Conservation (phyloP, 2,888 invertebrate species). For the Agriopis marginaria region DNA sequence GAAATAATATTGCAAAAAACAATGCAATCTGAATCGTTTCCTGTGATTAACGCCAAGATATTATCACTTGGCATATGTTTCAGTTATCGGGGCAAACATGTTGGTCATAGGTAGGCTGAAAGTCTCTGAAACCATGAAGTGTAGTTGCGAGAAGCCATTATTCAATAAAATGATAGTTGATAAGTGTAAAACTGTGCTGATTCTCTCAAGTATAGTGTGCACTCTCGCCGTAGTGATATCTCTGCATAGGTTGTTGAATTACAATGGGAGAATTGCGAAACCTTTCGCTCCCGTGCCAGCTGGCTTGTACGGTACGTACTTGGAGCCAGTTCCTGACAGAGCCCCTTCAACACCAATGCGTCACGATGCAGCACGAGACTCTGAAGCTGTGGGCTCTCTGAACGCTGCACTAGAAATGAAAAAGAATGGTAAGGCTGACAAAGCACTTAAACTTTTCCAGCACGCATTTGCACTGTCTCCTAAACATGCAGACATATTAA, state of each 20-base stretch:
- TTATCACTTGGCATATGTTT: conserved; percentile 60
- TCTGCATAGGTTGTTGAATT: conserved; percentile 72
- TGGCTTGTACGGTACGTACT: conserved; percentile 74
- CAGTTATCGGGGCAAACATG: conserved; percentile 63
- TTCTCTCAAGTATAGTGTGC: conserved; percentile 78
- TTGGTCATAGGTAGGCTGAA: conserved; percentile 74
- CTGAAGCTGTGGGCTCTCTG: conserved; percentile 94
- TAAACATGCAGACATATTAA: conserved; percentile 95
- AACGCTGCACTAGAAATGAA: conserved; percentile 95
- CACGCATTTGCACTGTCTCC: conserved; percentile 97
- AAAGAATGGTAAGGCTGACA: conserved; percentile 92
- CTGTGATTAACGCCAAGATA: conserved; percentile 59
- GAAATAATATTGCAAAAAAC: conserved; percentile 67
- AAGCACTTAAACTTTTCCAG: conserved; percentile 94
- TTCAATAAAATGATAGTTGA: conserved; percentile 76
- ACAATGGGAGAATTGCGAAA: conserved; percentile 71
- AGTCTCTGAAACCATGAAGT: conserved; percentile 71
- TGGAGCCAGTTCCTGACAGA: conserved; percentile 67
- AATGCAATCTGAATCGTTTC: conserved; percentile 72
- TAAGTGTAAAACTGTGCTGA: conserved; percentile 76
- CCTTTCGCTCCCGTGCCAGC: conserved; percentile 79
- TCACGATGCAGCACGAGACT: conserved; percentile 67
- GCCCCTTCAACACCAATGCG: conserved; percentile 52
- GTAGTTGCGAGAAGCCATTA: conserved; percentile 60
- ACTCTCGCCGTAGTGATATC: conserved; percentile 76